Evolutionary conservation across 2,888 invertebrate species (phyloP).

Genomic region (Parnassius orleans): DNA sequence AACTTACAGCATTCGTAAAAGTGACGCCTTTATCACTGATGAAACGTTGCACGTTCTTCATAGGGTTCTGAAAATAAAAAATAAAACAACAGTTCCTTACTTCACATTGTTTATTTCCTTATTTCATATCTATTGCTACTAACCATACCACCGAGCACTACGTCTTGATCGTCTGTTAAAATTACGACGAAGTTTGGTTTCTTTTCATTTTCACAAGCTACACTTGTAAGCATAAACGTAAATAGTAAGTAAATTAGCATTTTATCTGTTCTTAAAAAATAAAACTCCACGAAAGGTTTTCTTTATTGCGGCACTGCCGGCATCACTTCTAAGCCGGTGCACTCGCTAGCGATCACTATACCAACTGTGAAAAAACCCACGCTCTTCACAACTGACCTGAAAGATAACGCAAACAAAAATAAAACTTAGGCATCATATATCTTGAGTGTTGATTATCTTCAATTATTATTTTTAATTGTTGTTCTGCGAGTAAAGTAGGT

Average conservation of each 20-base stretch:
- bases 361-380: conserved; percentile 89
- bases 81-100: conserved; percentile 48
- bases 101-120: conserved; percentile 57
- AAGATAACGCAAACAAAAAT: conserved; percentile 51
- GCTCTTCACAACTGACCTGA: conserved; percentile 91
- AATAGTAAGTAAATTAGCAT: conserved; percentile 68
- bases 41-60: conserved; percentile 83
- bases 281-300: conserved; percentile 19
- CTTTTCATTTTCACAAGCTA: conserved; percentile 38
- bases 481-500: background rate
- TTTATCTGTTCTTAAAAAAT: conserved; percentile 36
- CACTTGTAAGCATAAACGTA: conserved; percentile 43
- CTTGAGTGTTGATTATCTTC: no score
- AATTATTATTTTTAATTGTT: background rate
- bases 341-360: conserved; percentile 89
- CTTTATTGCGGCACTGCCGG: conserved; percentile 77
- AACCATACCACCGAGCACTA: conserved; percentile 88
- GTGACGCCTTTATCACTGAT: conserved; percentile 84
- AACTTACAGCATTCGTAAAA: conserved; percentile 87
- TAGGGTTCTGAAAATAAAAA: conserved; percentile 81
- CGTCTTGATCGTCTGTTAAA: conserved; percentile 93
- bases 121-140: conserved; percentile 48
- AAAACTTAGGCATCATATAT: conserved; percentile 10
- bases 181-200: conserved; percentile 88
- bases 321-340: conserved; percentile 87